Base-by-base conservation (phyloP, 2,113 vertebrate species). In the Lethenteron camtschaticum region DNA sequence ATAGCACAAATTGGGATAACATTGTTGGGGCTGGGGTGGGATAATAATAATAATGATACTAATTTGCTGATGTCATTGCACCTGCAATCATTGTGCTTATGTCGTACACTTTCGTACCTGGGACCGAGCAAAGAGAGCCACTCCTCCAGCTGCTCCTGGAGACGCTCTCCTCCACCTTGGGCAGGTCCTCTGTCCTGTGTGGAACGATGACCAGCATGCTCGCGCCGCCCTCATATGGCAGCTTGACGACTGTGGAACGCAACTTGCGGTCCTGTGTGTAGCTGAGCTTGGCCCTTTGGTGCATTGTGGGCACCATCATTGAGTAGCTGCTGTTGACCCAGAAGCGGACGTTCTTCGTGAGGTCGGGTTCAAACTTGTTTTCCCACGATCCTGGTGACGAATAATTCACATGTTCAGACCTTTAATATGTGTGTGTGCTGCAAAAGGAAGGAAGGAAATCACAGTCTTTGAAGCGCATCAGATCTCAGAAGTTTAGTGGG, bases 151-250 rank as follows among this genome's bases (percentile, higher is more conserved):
- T 90, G 79, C 83, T 87, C 77, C 88, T 87, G 0, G 88, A 80
- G 88, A 92, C 79, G 94, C 91, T 56, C 88, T 94, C 79, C 90
- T 94, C 79, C 83, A 94, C 76, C 90, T 90, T 79, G 90, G 90
- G 82, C 90, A 86, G 76, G 74, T 92, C 88, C 9, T 77, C 77
- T 2, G 72, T 75, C 69, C 75, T 80, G 72, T 86, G 81, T n/a
- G 82, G 85, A 8, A 95, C 82, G 59, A 83, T 75, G 75, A 95
- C 78, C n/a, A 95, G 79, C 87, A 94, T 87, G 74, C 86, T 78
- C 56, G 84, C 80, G 3, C 82, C 86, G 9, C 83, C 78, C 74
- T 71, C 70, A 73, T 90, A 95, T 2, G 88, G 87, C 55, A 95
- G 79, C 72, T 83, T 86, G 71, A 96, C 77, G 18, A 89, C 78